phyloP scores from a whole-genome alignment of 1,140 invertebrate species.

The Planococcus citri region DNA sequence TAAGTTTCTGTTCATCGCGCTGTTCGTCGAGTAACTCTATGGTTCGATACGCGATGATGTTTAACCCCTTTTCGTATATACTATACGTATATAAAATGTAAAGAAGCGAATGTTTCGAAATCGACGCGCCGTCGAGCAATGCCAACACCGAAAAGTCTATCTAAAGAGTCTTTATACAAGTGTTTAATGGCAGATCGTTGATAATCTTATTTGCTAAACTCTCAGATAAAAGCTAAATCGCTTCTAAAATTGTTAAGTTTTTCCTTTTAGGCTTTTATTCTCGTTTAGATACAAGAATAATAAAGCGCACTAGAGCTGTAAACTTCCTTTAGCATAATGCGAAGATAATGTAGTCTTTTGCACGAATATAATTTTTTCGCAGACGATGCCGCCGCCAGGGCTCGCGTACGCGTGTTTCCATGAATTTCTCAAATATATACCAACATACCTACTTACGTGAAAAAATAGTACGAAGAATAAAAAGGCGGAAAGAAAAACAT shows the following conservation, averaged over 20 bases:
- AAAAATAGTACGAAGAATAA: too few species aligned
- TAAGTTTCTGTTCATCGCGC: too few species aligned
- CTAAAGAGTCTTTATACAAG: not conserved
- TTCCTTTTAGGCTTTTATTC: conserved; percentile 12
- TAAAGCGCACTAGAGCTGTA: not conserved
- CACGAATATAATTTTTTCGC: not conserved
- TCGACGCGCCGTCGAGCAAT: not conserved
- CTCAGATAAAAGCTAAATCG: conserved; percentile 17
- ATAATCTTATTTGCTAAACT: conserved; percentile 18
- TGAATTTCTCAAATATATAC: too few species aligned
- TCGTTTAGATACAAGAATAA: conserved; percentile 8
- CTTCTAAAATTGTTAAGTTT: conserved; percentile 12
- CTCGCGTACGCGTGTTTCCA: too few species aligned
- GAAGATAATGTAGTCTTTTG: conserved; percentile 6
- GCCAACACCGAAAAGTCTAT: not conserved
- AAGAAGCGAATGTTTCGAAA: not conserved
- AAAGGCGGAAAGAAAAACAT: too few species aligned
- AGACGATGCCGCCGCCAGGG: too few species aligned
- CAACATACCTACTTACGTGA: too few species aligned
- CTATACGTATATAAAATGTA: too few species aligned
- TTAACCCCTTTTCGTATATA: too few species aligned
- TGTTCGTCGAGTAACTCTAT: too few species aligned
- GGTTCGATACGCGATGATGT: not conserved
- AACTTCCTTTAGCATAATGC: not conserved
- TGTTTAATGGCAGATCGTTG: conserved; percentile 10